Evolutionary conservation across 2,113 vertebrate species (phyloP).

Genomic region (Tautogolabrus adspersus): DNA sequence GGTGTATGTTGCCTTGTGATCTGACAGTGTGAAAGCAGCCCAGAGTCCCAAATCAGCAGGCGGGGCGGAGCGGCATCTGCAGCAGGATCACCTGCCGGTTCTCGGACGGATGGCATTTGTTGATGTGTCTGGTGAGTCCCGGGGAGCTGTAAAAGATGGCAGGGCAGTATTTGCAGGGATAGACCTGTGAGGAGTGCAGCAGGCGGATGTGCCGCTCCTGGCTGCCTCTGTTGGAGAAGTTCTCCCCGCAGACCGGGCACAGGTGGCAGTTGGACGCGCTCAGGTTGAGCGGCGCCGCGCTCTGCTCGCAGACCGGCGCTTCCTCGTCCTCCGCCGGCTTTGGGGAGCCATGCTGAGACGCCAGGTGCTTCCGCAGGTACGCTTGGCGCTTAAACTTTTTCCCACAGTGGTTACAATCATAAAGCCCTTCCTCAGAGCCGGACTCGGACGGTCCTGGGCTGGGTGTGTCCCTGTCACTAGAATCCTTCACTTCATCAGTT

Average conservation of each 20-base stretch:
- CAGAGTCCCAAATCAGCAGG: constrained; percentile 86
- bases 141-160: constrained; percentile 99
- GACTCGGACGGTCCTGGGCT: constrained; percentile 91
- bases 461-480: constrained; percentile 92
- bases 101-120: constrained; percentile 99
- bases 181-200: constrained; percentile 95
- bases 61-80: constrained; percentile 96
- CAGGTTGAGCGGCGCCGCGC: constrained; percentile 83
- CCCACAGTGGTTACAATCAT: constrained; percentile 93
- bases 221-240: constrained; percentile 90
- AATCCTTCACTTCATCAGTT: constrained; percentile 82
- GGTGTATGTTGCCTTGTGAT: background rate
- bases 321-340: constrained; percentile 63
- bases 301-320: constrained; percentile 50
- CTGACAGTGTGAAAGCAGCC: background rate
- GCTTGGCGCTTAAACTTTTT: constrained; percentile 96
- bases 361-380: constrained; percentile 93
- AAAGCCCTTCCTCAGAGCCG: constrained; percentile 92
- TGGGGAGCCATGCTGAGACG: constrained; percentile 80
- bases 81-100: constrained; percentile 98
- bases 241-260: constrained; percentile 96
- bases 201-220: constrained; percentile 97
- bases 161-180: constrained; percentile 99
- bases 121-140: constrained; percentile 98
- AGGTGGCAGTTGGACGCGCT: constrained; percentile 89